Base-by-base conservation (phyloP, 2,888 invertebrate genomes). In the Zygogramma bicolorata region DNA sequence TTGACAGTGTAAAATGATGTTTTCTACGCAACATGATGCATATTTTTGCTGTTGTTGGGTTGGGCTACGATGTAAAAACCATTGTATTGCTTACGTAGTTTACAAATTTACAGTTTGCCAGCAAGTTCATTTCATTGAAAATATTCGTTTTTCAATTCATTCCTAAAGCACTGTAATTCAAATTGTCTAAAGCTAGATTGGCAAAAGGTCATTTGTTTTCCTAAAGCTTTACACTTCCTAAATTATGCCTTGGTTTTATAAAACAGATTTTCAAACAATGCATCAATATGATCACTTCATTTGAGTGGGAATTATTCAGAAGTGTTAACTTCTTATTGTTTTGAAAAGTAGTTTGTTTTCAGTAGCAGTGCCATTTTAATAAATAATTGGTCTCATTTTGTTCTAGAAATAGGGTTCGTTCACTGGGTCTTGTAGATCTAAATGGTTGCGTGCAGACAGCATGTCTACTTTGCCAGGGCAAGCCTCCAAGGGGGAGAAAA, bases 391-490 rank as follows among this genome's bases (percentile, higher is more conserved):
- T 57, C 8, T 13, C 69, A 74, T 76, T 76, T 78, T 69, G 77
- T 88, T 88, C 71, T 85, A 91, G 91, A 88, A 88, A 89, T 89
- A 91, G 89, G 92, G 91, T 91, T 92, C 92, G 93, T 93, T 93
- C 93, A 90, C 90, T 91, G 93, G 93, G 92, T 89, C 89, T 89
- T 90, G 80, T 75, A 89, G 89, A 90, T 92, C 92, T 93, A 93
- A 93, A 95, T 96, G 95, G 94, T 94, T 94, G 94, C 93, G 93
- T 93, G 93, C 93, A 93, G 94, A 94, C 95, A 96, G 95, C 93
- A 96, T 96, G 96, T 95, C 95, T 94, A 94, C 95, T 93, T 93
- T 94, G 93, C 94, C 95, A 90, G 95, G 95, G 93, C 92, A 91
- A 89, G 91, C 93, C 93, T 91, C 91, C 90, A 91, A 91, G 90